Base-by-base conservation (phyloP, 2,888 invertebrate species). In the Yponomeuta plumbellus region DNA sequence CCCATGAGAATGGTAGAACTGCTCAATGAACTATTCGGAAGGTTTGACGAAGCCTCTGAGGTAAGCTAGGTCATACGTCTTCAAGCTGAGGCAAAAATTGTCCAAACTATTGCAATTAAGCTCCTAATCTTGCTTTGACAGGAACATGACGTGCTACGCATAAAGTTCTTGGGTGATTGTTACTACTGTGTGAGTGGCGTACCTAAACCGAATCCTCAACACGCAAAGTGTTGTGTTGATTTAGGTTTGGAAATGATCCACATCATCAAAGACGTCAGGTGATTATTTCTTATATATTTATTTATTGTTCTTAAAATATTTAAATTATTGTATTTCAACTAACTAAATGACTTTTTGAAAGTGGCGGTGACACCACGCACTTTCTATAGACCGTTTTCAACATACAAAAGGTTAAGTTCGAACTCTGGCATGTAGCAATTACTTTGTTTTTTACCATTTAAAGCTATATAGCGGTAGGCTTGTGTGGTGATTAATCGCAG, bases 141-240 rank as follows among this genome's bases (percentile, higher is more conserved):
- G 93, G 93, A 94, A 73, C 92, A 95, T 70, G 94, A 95, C 72
- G 96, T 96, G 0, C 88, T 97, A 66, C 91, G 98, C 66, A 98
- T 98, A 66, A 98, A 98, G 80, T 97, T 98, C 76, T 92, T 98
- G 69, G 98, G 98, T 0, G 98, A 98, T 76, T 98, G 98, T 78
- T 98, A 98, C 80, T 98, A 98, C 81, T 97, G 97, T 76, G 97
- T 97, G 2, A 95, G 96, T 57, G 98, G 98, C 0, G 93, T 98
- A 66, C 97, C 97, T 0, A 93, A 94, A 64, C 94, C 95, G 0
- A 95, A 94, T 69, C 90, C 92, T 1, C 93, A 95, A 68, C 98
- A 98, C 77, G 98, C 98, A 0, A 96, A 96, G 78, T 97, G 97
- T 80, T 97, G 97, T 80, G 97, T 98, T 0, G 95, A 96, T 72